These are phyloP conservation scores for Platysternon megacephalum DNA, from an alignment of 2,113 vertebrate species.

Conservation along the genomic window DNA sequence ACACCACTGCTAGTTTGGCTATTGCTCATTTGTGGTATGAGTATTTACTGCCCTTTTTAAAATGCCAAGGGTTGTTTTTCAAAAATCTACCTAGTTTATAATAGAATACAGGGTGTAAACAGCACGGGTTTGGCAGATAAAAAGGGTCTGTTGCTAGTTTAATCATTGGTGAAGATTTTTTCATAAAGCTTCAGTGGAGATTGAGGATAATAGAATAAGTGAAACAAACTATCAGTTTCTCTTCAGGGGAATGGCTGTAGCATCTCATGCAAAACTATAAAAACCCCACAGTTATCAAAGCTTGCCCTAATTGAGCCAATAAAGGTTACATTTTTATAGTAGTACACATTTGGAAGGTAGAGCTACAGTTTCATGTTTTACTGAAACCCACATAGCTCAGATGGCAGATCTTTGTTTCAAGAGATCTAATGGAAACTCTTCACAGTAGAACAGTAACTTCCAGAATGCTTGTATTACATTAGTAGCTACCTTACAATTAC, in stretches of 20 bases:
- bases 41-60: background rate
- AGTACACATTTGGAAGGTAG: conserved; percentile 15
- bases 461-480: conserved; percentile 35
- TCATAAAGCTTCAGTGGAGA: background rate
- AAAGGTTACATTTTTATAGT: background rate
- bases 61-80: background rate
- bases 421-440: conserved; percentile 55
- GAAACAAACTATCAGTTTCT: background rate
- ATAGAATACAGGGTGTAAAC: background rate
- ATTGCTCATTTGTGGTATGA: background rate
- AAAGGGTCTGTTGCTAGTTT: background rate
- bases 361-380: conserved; percentile 35
- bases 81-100: background rate
- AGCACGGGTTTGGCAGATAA: background rate
- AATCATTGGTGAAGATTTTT: background rate
- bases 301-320: conserved; percentile 31
- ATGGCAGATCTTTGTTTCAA: conserved; percentile 38
- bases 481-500: conserved; percentile 55
- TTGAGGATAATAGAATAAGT: background rate
- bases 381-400: conserved; percentile 21
- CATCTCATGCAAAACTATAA: background rate
- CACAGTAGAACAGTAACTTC: conserved; percentile 37
- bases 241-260: background rate
- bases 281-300: background rate
- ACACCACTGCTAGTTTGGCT: background rate